A percentile compares a stretch with the other conserved stretches of the same genome.
Conservation (phyloP, 1,140 invertebrate genomes). For the Diabrotica undecimpunctata region DNA sequence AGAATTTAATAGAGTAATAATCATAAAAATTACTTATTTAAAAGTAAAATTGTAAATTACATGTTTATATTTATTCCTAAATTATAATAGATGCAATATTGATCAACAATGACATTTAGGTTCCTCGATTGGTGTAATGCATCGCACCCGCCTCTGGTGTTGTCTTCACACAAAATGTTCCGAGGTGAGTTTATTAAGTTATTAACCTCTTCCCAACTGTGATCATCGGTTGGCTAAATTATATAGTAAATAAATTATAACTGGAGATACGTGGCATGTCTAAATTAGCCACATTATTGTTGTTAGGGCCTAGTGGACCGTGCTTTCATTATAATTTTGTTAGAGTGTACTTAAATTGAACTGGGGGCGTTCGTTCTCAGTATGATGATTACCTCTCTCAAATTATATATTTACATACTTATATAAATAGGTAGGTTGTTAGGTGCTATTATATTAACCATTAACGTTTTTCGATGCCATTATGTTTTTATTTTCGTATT, state of each 20-base stretch:
- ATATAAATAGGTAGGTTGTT: constrained; percentile 20
- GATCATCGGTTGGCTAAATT: constrained; percentile 16
- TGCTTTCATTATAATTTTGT: constrained; percentile 20
- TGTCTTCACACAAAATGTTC: constrained; percentile 10
- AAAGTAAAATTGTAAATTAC: too few relatives aligned
- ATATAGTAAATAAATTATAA: constrained; percentile 20
- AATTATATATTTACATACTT: constrained; percentile 22
- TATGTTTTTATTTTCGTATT: not conserved
- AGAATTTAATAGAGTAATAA: too few relatives aligned
- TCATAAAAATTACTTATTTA: too few relatives aligned
- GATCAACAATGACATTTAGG: too few relatives aligned
- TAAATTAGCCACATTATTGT: constrained; percentile 16
- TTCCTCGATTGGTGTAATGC: too few relatives aligned
- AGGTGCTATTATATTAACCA: constrained; percentile 7
- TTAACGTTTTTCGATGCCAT: constrained; percentile 6
- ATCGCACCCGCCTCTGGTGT: constrained; percentile 11
- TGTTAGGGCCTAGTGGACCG: constrained; percentile 18
- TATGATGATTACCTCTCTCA: constrained; percentile 10
- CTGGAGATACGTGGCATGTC: constrained; percentile 11
- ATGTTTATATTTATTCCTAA: too few relatives aligned
- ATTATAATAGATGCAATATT: too few relatives aligned
- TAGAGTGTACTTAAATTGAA: constrained; percentile 19
- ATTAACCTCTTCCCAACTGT: constrained; percentile 12
- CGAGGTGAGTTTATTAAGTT: constrained; percentile 14
- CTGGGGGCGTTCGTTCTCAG: constrained; percentile 13